Conservation (phyloP, 2,797 vertebrate genomes). For the Xenentodon cancila region DNA sequence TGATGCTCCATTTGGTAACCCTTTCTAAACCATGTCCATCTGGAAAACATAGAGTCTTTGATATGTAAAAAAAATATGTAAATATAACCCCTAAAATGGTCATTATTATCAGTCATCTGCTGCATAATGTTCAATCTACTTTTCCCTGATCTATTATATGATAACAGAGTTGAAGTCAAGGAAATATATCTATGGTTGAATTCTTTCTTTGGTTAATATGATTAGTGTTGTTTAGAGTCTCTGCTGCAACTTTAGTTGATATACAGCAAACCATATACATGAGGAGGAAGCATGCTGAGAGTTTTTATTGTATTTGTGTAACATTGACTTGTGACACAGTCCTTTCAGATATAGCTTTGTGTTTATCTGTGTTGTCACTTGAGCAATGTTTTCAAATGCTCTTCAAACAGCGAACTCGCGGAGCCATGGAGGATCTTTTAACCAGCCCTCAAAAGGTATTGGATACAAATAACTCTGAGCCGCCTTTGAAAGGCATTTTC, state of each 20-base stretch:
- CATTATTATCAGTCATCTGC: neutral
- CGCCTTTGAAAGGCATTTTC: slow-evolving; percentile 18
- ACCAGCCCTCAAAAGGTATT: slow-evolving; percentile 27
- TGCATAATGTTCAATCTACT: slow-evolving; percentile 8
- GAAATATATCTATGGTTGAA: slow-evolving; percentile 25
- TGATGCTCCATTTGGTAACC: no score
- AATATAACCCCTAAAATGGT: no score
- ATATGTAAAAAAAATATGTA: no score
- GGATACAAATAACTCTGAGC: slow-evolving; percentile 32
- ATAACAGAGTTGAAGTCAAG: slow-evolving; percentile 21
- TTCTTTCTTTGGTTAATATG: slow-evolving; percentile 14
- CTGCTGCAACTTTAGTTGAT: slow-evolving; percentile 19
- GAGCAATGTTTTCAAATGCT: slow-evolving; percentile 31
- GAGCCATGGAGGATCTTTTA: slow-evolving; percentile 58
- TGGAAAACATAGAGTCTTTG: no score
- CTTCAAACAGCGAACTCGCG: slow-evolving; percentile 35
- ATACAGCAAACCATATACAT: slow-evolving; percentile 21
- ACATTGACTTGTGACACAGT: slow-evolving; percentile 22
- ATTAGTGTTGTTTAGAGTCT: slow-evolving; percentile 13
- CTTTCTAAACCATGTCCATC: no score
- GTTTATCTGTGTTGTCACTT: slow-evolving; percentile 27
- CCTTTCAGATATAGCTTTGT: slow-evolving; percentile 22
- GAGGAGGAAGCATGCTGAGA: slow-evolving; percentile 4
- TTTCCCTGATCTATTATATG: slow-evolving; percentile 10
- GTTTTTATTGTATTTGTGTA: slow-evolving; percentile 37